Evolutionary conservation across 1,140 invertebrate genomes (phyloP).

Genomic region (Plutomurus gul): DNA sequence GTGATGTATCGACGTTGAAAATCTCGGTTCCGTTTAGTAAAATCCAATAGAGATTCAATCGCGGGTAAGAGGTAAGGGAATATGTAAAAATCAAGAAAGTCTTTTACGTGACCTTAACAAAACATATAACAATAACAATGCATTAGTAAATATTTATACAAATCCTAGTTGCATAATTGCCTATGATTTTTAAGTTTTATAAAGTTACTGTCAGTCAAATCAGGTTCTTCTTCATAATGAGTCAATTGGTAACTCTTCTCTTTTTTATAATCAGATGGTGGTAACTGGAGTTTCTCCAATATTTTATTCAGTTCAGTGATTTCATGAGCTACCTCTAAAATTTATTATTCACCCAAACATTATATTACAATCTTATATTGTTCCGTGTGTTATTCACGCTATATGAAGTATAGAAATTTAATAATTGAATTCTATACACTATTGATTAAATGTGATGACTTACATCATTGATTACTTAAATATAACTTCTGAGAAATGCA

Average conservation of each 20-base stretch:
- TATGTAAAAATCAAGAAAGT: slow-evolving; percentile 43
- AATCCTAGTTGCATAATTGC: background rate
- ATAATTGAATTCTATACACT: too few relatives aligned
- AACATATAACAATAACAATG: too few relatives aligned
- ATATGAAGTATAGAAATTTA: background rate
- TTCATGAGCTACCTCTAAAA: slow-evolving; percentile 28
- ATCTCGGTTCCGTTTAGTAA: slow-evolving; percentile 29
- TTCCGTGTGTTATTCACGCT: too few relatives aligned
- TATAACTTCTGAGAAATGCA: too few relatives aligned
- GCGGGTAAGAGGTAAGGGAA: slow-evolving; percentile 40
- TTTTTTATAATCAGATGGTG: background rate
- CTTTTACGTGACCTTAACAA: background rate
- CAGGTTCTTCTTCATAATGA: background rate
- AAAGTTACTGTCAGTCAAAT: background rate
- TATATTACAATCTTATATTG: too few relatives aligned
- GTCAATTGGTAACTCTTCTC: background rate
- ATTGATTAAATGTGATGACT: too few relatives aligned
- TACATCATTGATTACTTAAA: too few relatives aligned
- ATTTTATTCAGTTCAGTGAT: slow-evolving; percentile 17
- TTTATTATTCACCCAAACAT: background rate
- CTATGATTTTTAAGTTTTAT: background rate
- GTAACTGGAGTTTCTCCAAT: background rate
- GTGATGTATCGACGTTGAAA: slow-evolving; percentile 36
- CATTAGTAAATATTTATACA: too few relatives aligned
- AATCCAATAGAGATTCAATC: slow-evolving; percentile 35